phyloP scores from a whole-genome alignment of 2,888 invertebrate species.

The Pimpla rufipes region DNA sequence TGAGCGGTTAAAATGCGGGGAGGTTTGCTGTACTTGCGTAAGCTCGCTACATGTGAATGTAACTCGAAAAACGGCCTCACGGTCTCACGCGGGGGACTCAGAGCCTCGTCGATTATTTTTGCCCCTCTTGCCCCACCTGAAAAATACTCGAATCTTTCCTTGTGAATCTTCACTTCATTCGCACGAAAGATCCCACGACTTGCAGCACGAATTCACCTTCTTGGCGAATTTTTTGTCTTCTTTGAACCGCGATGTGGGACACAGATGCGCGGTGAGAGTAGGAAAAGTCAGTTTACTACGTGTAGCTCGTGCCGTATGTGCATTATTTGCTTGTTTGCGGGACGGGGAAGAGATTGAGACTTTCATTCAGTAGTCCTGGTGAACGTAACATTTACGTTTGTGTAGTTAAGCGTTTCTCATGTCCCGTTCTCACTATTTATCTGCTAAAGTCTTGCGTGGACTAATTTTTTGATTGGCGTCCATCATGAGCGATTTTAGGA shows the following conservation, averaged over 20 bases:
- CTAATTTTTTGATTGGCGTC: neutral
- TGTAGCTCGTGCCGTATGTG: too few relatives aligned
- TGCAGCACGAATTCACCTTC: conserved; percentile 38
- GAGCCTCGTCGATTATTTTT: neutral
- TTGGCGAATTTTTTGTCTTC: neutral
- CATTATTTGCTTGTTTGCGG: too few relatives aligned
- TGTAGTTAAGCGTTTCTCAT: too few relatives aligned
- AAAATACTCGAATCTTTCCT: neutral
- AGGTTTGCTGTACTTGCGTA: conserved; percentile 3
- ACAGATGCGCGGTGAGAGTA: neutral
- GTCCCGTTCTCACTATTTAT: too few relatives aligned
- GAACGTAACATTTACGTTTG: too few relatives aligned
- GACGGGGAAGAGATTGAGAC: too few relatives aligned
- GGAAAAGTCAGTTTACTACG: neutral
- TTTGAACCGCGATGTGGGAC: neutral
- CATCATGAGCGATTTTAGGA: too few relatives aligned
- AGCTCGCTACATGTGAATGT: conserved; percentile 3
- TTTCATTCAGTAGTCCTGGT: too few relatives aligned
- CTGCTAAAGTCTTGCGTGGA: neutral
- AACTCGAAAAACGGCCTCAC: neutral
- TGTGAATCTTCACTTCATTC: conserved; percentile 21
- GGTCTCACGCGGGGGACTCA: neutral
- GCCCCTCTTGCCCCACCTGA: neutral
- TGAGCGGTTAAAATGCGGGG: neutral
- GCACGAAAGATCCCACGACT: conserved; percentile 19